These are phyloP conservation scores for Halcyon badia DNA, from an alignment of 2,797 vertebrate species.

Conservation along the genomic window DNA sequence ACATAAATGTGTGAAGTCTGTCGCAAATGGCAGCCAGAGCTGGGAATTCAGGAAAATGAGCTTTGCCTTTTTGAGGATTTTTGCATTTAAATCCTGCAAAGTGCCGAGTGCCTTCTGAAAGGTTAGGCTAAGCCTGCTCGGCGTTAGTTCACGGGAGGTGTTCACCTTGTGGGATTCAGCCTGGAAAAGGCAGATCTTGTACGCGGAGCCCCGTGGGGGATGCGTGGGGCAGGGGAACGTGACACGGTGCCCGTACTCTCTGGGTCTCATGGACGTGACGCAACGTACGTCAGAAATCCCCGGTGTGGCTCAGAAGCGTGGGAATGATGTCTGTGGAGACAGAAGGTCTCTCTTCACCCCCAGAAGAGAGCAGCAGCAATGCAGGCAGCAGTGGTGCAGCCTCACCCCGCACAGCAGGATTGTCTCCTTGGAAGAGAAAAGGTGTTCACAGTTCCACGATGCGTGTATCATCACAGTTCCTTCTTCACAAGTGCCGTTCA, in stretches of 20 bases:
- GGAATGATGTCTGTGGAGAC: neutral
- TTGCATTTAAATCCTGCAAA: constrained; percentile 61
- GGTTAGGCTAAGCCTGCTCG: constrained; percentile 31
- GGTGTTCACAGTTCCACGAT: neutral
- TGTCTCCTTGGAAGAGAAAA: neutral
- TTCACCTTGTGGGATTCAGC: constrained; percentile 35
- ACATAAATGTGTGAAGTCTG: constrained; percentile 73
- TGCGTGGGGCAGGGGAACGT: neutral
- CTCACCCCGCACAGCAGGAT: neutral
- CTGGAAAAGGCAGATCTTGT: constrained; percentile 22
- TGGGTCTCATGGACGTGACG: neutral
- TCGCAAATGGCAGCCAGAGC: constrained; percentile 71
- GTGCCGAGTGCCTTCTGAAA: constrained; percentile 51
- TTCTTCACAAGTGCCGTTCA: neutral
- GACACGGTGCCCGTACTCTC: neutral
- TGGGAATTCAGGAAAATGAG: constrained; percentile 69
- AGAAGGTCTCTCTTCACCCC: neutral
- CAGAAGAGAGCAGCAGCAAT: neutral
- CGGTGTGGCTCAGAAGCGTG: neutral
- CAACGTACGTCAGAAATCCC: neutral
- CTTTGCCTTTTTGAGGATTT: constrained; percentile 71
- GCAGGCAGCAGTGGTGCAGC: neutral
- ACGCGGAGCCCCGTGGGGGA: neutral
- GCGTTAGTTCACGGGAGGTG: neutral
- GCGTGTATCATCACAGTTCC: neutral